A percentile compares a stretch with the other conserved stretches of the same genome.
phyloP scores from a whole-genome alignment of 2,113 vertebrate genomes.

The Nycticryphes semicollaris region DNA sequence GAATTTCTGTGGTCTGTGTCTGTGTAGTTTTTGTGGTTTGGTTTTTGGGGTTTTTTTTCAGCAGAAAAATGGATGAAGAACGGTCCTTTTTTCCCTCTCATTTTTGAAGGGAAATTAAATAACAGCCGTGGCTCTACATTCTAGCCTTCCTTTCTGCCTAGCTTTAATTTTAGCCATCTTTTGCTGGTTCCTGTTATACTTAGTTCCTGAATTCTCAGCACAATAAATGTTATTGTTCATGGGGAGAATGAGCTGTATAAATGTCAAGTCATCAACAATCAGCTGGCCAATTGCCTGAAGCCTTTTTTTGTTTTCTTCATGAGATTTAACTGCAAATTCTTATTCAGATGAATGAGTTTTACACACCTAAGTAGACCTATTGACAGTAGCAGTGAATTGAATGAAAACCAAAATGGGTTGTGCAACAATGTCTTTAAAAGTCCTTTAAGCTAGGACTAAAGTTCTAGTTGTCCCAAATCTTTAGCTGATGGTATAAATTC shows the following conservation, averaged over 20 bases:
- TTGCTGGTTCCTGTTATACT: constrained; percentile 27
- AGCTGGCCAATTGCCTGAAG: constrained; percentile 2
- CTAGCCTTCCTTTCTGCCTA: background rate
- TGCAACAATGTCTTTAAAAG: background rate
- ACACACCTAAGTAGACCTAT: background rate
- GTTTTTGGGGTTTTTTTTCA: background rate
- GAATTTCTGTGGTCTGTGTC: background rate
- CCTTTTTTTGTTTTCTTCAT: constrained; percentile 24
- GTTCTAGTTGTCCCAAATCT: background rate
- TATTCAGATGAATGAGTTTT: background rate
- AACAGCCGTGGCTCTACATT: background rate
- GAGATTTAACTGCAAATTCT: background rate
- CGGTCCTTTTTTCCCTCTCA: background rate
- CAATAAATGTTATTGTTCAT: constrained; percentile 40
- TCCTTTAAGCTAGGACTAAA: background rate
- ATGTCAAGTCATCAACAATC: constrained; percentile 44
- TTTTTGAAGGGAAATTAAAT: constrained; percentile 29
- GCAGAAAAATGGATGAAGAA: background rate
- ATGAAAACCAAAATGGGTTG: background rate
- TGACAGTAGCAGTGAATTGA: background rate
- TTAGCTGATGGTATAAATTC: background rate
- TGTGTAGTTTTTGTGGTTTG: background rate
- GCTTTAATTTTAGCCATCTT: constrained; percentile 32
- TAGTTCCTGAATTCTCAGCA: constrained; percentile 19
- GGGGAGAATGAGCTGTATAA: constrained; percentile 9